Base-by-base conservation (phyloP, 2,888 invertebrate species). In the Taenaris catops region DNA sequence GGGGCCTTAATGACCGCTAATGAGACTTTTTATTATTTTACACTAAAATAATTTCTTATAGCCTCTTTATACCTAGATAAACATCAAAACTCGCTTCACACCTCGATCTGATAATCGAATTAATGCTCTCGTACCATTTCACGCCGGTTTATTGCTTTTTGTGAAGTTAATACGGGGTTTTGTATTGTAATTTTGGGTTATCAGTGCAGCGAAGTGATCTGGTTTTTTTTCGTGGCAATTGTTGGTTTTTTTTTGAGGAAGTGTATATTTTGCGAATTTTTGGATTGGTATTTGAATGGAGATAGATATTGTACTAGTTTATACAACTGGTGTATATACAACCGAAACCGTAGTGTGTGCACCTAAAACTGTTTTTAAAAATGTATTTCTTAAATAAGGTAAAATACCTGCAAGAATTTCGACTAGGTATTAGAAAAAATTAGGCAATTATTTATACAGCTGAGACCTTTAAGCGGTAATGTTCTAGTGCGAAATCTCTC, bases 91-190 rank as follows among this genome's bases (percentile, higher is more conserved):
- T 67, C 83, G 83, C 83, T 86, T 86, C 80, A 68, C 86, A 84
- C 84, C 80, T 84, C 78, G 53, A 84, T 86, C 86, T 84, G 84
- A 84, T 84, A 84, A 84, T 83, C 83, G 83, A 81, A 83, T 86
- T 84, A 83, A 81, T 76, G 63, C 79, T 81, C 79, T 81, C 66
- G 58, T 76, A 81, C 67, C 73, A 79, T 83, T 84, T 84, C 81
- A 83, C 79, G 80, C 75, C 70, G 70, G 65, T 84, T 84, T 84
- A 83, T 84, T 71, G 73, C 81, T 72, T 75, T 81, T 72, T 78
- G 71, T 76, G 66, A 58, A 65, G 70, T 67, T 81, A 80, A 83
- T 81, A 65, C 60, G 48, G 55, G 74, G 73, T 69, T 79, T 71
- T 55, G 67, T 67, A 57, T 65, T 58, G 79, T 80, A 80, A 84